Conservation (phyloP, 92 coral and sea anemone species). For the Galaxea fascicularis region DNA sequence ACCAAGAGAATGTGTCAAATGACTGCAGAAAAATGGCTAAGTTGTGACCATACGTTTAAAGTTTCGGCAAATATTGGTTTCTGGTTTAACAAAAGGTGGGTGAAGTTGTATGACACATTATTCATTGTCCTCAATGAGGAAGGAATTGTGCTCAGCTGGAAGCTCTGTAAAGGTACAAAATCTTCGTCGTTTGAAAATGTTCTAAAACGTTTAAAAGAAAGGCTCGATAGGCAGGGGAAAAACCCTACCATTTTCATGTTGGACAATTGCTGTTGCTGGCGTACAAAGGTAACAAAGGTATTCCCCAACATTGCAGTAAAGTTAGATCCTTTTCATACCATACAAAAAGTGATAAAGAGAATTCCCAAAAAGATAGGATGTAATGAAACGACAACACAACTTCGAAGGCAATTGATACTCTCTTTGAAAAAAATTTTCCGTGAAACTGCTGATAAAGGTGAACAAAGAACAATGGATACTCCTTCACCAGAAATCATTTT, state of each 20-base stretch:
- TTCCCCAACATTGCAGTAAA: slow-evolving; percentile 50
- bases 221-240: slow-evolving; percentile 48
- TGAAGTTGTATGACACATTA: too few species aligned
- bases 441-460: slow-evolving; percentile 57
- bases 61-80: too few species aligned
- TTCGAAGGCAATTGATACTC: slow-evolving; percentile 67
- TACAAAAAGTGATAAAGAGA: slow-evolving; percentile 61
- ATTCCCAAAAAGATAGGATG: slow-evolving; percentile 70
- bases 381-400: slow-evolving; percentile 56
- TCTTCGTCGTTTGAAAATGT: slow-evolving; percentile 66
- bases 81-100: too few species aligned
- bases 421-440: slow-evolving; percentile 48
- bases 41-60: too few species aligned
- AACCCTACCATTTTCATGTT: slow-evolving; percentile 44
- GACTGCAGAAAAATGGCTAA: too few species aligned
- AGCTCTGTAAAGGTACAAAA: slow-evolving; percentile 65
- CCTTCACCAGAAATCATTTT: slow-evolving; percentile 70
- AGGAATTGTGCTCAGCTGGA: slow-evolving; percentile 64
- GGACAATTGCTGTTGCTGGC: slow-evolving; percentile 64
- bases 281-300: slow-evolving; percentile 46
- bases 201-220: slow-evolving; percentile 28
- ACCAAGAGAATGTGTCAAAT: too few species aligned
- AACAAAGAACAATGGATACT: slow-evolving; percentile 70
- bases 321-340: slow-evolving; percentile 60
- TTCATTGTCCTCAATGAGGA: slow-evolving; percentile 78